Conservation (phyloP, 2,797 vertebrate species). For the Botia kubotai region DNA sequence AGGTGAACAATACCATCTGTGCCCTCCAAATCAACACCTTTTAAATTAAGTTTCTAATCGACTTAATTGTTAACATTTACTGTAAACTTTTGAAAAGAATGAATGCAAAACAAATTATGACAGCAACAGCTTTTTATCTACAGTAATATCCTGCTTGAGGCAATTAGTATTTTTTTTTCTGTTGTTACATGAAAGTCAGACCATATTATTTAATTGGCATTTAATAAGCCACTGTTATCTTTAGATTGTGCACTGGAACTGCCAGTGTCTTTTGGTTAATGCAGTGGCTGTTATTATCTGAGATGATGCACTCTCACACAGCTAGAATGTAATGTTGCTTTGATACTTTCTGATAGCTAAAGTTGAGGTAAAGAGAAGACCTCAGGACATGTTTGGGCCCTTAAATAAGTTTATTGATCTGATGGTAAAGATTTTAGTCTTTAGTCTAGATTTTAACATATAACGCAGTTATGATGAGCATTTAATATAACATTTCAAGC, state of each 20-base stretch:
- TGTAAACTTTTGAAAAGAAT: neutral
- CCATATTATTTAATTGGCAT: conserved; percentile 8
- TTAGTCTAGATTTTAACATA: neutral
- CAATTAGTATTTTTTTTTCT: neutral
- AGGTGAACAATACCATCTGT: conserved; percentile 61
- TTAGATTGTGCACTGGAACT: neutral
- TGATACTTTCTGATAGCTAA: conserved; percentile 5
- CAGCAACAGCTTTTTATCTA: neutral
- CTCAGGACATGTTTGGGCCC: too few relatives aligned
- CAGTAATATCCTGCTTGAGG: neutral
- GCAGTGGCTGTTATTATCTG: neutral
- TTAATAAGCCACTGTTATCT: conserved; percentile 1
- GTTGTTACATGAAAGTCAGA: neutral
- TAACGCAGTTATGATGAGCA: conserved; percentile 1
- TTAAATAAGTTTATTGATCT: neutral
- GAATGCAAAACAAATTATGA: neutral
- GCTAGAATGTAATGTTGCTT: conserved; percentile 7
- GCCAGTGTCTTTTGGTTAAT: conserved; percentile 15
- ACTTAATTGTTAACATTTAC: neutral
- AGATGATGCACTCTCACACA: neutral
- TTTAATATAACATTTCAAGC: conserved; percentile 1
- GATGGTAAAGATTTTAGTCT: neutral
- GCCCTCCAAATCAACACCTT: neutral
- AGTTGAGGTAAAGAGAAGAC: neutral
- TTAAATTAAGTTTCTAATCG: neutral